phyloP scores from a whole-genome alignment of 2,888 invertebrate genomes.

The Eucriotettix oculatus region DNA sequence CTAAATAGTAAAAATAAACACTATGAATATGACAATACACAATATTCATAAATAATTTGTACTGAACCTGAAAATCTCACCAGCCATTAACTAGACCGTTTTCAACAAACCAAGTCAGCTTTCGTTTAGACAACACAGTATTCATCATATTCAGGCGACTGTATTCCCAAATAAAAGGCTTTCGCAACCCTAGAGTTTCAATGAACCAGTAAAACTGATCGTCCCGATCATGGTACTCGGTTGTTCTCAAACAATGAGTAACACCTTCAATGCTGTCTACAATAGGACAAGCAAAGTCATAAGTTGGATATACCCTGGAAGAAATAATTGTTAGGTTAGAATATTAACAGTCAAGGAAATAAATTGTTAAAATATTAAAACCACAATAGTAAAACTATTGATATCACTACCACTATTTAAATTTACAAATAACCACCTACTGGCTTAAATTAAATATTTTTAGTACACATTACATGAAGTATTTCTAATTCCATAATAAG shows the following conservation, averaged over 20 bases:
- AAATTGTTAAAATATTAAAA: too few relatives aligned
- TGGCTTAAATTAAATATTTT: too few relatives aligned
- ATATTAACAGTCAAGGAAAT: too few relatives aligned
- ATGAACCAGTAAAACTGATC: constrained; percentile 97
- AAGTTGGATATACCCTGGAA: constrained; percentile 91
- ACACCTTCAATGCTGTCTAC: constrained; percentile 95
- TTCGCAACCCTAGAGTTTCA: constrained; percentile 67
- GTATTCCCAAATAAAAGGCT: constrained; percentile 93
- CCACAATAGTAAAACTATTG: too few relatives aligned
- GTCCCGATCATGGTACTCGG: constrained; percentile 96
- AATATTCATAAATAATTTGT: not conserved
- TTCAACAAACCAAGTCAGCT: constrained; percentile 95
- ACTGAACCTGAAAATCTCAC: constrained; percentile 30
- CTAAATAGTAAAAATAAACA: constrained; percentile 26
- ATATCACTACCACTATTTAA: too few relatives aligned
- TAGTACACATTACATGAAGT: too few relatives aligned
- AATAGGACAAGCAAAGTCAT: constrained; percentile 99
- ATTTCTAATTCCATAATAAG: too few relatives aligned
- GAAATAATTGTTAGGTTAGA: constrained; percentile 6
- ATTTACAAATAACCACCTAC: too few relatives aligned
- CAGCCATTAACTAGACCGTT: constrained; percentile 91
- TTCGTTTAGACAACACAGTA: constrained; percentile 93
- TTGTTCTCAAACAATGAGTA: constrained; percentile 92
- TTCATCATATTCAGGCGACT: constrained; percentile 94
- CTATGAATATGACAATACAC: not conserved